Base-by-base conservation (phyloP, 2,888 invertebrate species). In the Leptopilina syphax region DNA sequence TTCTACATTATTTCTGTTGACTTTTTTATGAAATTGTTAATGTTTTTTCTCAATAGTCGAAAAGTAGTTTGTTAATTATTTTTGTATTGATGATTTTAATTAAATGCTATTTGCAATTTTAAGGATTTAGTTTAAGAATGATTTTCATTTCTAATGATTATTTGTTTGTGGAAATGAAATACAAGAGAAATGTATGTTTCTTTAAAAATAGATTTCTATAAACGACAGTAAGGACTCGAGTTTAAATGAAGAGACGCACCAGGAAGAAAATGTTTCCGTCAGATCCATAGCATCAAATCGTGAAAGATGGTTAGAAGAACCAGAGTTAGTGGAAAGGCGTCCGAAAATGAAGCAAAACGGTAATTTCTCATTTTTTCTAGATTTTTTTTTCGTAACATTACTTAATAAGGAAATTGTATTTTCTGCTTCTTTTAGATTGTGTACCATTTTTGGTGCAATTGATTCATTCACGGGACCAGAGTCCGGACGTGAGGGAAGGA, bases 391-490 rank as follows among this genome's bases (percentile, higher is more conserved):
- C 9, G 12, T 50, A 50, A 50, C 10, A 1, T 3, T 50, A 50
- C 9, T 8, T 9, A 50, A 50, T 50, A 12, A 50, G 34, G 34
- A 10, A 50, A 9, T 50, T 10, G 2, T 10, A 50, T 50, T 50
- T 50, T 50, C 50, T 34, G 34, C 34, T 34, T 50, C 50, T 8
- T 10, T 24, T 70, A 79, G 98, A 98, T 34, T 98, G 98, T 92
- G 95, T 99, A 85, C 98, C 98, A 0, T 92, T 98, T 81, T 93
- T 99, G 85, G 97, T 99, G 5, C 98, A 98, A 92, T 94, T 99
- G 89, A 96, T 97, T 84, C 97, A 97, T 91, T 97, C 97, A 0
- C 96, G 96, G 87, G 95, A 95, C 85, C 94, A 95, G 76, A 95
- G 95, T 84, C 94, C 95, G 82, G 96, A 96, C 82, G 96, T 97